phyloP scores from a whole-genome alignment of 2,888 invertebrate species.

The Slavum lentiscoides region DNA sequence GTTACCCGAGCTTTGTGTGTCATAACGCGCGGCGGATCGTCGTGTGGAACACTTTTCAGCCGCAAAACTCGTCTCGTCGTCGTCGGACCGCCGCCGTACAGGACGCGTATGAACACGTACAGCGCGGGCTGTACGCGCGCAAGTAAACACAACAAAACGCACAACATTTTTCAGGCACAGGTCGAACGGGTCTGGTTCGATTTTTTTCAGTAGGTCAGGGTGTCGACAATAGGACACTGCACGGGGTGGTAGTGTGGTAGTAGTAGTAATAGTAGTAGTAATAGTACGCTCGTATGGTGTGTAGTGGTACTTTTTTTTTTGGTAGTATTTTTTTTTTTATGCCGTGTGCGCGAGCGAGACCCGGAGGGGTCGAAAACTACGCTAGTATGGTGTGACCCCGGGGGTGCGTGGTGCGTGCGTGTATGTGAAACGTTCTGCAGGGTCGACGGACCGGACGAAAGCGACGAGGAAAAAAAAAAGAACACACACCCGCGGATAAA shows the following conservation, averaged over 20 bases:
- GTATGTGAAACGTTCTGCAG: conserved; percentile 6
- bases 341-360: conserved; percentile 1
- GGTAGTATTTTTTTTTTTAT: conserved; percentile 41
- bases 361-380: conserved; percentile 53
- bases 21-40: not conserved
- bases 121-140: not conserved
- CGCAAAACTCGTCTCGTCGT: not conserved
- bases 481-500: conserved; percentile 16
- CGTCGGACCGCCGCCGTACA: not conserved
- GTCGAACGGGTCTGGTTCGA: conserved; percentile 48
- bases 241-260: conserved; percentile 32
- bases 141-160: not conserved
- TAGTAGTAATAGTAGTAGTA: conserved; percentile 27
- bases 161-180: conserved; percentile 49
- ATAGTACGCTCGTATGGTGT: not conserved
- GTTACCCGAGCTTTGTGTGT: not conserved
- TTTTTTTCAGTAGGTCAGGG: conserved; percentile 52
- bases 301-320: conserved; percentile 5
- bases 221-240: conserved; percentile 48
- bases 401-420: not conserved
- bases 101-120: not conserved
- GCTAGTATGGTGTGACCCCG: conserved; percentile 18
- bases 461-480: conserved; percentile 9
- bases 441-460: conserved; percentile 34
- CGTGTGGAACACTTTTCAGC: not conserved